Conservation (phyloP, 1,140 invertebrate species). For the Drosophila setifemur region DNA sequence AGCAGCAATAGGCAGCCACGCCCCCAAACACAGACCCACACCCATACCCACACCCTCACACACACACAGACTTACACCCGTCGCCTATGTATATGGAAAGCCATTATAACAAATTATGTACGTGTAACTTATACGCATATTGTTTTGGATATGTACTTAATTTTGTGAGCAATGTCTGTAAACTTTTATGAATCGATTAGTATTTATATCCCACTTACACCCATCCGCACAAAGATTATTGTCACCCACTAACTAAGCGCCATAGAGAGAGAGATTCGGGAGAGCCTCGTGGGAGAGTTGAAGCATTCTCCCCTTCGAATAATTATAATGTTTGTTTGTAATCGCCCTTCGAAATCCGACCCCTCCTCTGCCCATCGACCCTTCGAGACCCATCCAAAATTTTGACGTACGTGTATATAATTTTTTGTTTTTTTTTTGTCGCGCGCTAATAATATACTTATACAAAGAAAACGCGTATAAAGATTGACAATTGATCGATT, state of each 20-base stretch:
- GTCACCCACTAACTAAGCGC: conserved; percentile 41
- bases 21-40: conserved; percentile 6
- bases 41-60: conserved; percentile 2
- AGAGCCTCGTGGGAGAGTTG: neutral
- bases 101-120: conserved; percentile 66
- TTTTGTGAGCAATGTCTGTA: conserved; percentile 39
- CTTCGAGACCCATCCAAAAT: conserved; percentile 40
- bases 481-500: conserved; percentile 41
- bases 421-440: conserved; percentile 60
- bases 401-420: conserved; percentile 82
- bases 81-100: conserved; percentile 68
- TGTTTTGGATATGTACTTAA: conserved; percentile 19
- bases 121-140: conserved; percentile 19
- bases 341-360: neutral
- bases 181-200: conserved; percentile 80
- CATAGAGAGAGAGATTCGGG: conserved; percentile 12
- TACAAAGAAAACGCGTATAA: conserved; percentile 38
- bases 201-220: conserved; percentile 48
- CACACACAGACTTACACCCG: conserved; percentile 1
- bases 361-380: too few relatives aligned
- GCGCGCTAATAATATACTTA: conserved; percentile 50
- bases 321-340: neutral
- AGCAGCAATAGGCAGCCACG: conserved; percentile 44
- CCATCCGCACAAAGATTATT: conserved; percentile 17
- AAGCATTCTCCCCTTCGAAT: neutral